Conservation (phyloP, 2,888 invertebrate species). For the Steinernema carpocapsae region DNA sequence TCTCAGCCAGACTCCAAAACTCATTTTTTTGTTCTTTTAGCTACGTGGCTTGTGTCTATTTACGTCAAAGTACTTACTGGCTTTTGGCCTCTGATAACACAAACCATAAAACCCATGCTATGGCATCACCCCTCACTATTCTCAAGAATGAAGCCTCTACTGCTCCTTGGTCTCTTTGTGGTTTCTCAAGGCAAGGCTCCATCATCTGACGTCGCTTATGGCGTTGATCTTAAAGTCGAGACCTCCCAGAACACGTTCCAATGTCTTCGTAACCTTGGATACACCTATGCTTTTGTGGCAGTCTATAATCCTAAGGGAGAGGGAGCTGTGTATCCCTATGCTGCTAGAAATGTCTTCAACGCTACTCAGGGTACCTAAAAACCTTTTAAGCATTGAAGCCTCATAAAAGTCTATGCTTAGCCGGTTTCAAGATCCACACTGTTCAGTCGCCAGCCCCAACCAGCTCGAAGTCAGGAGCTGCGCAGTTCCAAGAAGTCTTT, state of each 20-base stretch:
- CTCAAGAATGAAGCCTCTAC: background rate
- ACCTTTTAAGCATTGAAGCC: background rate
- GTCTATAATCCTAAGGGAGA: background rate
- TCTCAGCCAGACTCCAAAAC: too few relatives aligned
- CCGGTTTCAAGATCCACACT: background rate
- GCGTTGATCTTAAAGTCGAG: background rate
- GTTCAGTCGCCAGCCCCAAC: background rate
- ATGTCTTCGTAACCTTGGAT: background rate
- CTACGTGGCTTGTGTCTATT: too few relatives aligned
- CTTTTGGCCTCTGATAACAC: too few relatives aligned
- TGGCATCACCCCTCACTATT: background rate
- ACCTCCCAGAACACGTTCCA: background rate
- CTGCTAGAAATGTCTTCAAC: background rate
- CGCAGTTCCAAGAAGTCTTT: conserved; percentile 1
- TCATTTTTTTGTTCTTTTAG: too few relatives aligned
- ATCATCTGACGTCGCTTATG: background rate
- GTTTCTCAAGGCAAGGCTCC: background rate
- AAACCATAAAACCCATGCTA: too few relatives aligned
- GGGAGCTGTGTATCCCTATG: background rate
- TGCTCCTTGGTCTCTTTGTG: background rate
- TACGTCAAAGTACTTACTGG: too few relatives aligned
- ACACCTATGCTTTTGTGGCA: background rate
- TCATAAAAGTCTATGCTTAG: background rate
- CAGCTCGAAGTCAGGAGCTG: background rate
- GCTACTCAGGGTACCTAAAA: background rate